These are phyloP conservation scores for Microctonus aethiopoides DNA, from an alignment of 2,888 invertebrate species.

Conservation along the genomic window DNA sequence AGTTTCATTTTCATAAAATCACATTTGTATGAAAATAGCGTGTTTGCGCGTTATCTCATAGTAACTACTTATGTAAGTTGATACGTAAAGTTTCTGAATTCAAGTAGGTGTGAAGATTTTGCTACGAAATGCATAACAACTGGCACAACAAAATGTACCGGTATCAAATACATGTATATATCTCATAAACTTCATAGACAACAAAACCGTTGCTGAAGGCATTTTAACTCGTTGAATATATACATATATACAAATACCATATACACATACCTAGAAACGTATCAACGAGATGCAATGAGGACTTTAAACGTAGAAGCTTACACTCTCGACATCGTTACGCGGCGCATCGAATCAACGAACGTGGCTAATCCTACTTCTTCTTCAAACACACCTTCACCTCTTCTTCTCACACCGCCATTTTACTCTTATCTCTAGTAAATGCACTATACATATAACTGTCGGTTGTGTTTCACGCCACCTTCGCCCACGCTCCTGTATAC, in stretches of 20 bases:
- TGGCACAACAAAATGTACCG: neutral
- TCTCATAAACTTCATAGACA: neutral
- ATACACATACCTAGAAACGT: slow-evolving; percentile 50
- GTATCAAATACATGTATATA: neutral
- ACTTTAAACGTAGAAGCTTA: slow-evolving; percentile 37
- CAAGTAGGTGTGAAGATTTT: neutral
- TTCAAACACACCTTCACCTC: neutral
- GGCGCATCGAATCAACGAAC: slow-evolving; percentile 30
- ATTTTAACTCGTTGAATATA: neutral
- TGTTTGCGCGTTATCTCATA: slow-evolving; percentile 1
- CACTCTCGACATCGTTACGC: slow-evolving; percentile 49
- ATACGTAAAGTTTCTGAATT: neutral
- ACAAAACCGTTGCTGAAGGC: neutral
- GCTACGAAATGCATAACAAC: neutral
- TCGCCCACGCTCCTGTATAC: slow-evolving; percentile 32
- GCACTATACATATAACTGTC: slow-evolving; percentile 7
- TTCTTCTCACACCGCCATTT: neutral
- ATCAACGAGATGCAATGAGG: slow-evolving; percentile 45
- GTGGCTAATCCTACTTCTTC: slow-evolving; percentile 4
- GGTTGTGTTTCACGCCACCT: slow-evolving; percentile 13
- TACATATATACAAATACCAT: neutral
- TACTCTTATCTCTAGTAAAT: neutral
- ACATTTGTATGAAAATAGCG: too few species aligned
- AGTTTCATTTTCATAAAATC: too few species aligned
- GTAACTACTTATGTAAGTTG: slow-evolving; percentile 14